Conservation (phyloP, 2,113 vertebrate genomes). For the Aptenodytes patagonicus region DNA sequence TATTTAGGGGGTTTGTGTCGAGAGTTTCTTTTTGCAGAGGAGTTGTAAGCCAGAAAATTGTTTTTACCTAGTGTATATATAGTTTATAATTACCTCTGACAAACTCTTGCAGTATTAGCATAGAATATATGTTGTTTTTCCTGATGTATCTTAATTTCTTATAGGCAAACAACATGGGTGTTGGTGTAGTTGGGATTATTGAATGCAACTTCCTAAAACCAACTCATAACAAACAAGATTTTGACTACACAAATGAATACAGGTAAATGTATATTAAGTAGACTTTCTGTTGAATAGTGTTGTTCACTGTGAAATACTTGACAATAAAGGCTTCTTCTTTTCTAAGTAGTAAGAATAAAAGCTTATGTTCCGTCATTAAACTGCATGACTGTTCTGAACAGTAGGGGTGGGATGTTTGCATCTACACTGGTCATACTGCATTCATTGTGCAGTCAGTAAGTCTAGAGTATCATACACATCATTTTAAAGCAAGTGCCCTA, state of each 20-base stretch:
- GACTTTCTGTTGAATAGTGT: background rate
- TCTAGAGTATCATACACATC: background rate
- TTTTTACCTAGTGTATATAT: background rate
- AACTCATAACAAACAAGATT: conserved; percentile 97
- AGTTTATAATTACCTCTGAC: background rate
- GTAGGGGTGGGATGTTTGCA: background rate
- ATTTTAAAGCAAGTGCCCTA: background rate
- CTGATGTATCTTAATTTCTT: conserved; percentile 44
- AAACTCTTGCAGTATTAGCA: background rate
- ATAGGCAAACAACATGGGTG: conserved; percentile 88
- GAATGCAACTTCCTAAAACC: conserved; percentile 93
- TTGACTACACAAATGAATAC: conserved; percentile 92
- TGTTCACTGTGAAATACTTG: background rate
- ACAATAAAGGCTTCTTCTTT: background rate
- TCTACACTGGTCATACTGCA: background rate
- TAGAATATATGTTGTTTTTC: background rate
- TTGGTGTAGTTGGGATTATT: conserved; percentile 92
- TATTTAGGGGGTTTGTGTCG: background rate
- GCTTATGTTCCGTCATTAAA: background rate
- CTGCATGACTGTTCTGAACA: background rate
- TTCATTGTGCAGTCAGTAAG: background rate
- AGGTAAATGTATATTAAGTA: conserved; percentile 74
- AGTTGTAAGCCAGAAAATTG: background rate
- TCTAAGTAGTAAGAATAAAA: background rate
- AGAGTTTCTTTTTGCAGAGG: background rate